phyloP scores from a whole-genome alignment of 2,797 vertebrate genomes.

The Enteromius paludinosus region DNA sequence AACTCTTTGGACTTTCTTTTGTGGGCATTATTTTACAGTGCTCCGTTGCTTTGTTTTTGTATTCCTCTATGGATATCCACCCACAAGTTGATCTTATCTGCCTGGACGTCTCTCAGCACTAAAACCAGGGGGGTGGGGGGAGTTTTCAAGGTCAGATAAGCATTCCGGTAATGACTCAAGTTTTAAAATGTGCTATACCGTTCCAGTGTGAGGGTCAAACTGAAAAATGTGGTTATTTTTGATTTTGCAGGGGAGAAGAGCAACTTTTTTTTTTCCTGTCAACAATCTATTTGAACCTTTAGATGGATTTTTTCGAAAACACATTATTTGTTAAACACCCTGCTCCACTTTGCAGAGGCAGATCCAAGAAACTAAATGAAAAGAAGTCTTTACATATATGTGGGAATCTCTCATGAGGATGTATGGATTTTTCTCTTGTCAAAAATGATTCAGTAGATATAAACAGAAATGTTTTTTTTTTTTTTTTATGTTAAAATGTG shows the following conservation, averaged over 20 bases:
- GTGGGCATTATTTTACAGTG: constrained; percentile 7
- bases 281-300: constrained; percentile 16
- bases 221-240: constrained; percentile 17
- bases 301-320: constrained; percentile 5
- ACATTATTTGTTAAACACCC: constrained; percentile 18
- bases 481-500: background rate
- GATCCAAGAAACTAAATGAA: background rate
- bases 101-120: constrained; percentile 15
- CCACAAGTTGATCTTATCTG: constrained; percentile 29
- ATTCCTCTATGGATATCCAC: constrained; percentile 22
- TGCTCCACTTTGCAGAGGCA: background rate
- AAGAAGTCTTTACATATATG: background rate
- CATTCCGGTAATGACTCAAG: constrained; percentile 38
- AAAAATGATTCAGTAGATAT: background rate
- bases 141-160: constrained; percentile 44
- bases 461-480: background rate
- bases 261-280: background rate
- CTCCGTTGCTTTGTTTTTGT: constrained; percentile 17
- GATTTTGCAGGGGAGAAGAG: background rate
- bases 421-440: background rate
- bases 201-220: constrained; percentile 13
- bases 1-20: constrained; percentile 13
- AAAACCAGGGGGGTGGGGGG: constrained; percentile 23
- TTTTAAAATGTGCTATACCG: constrained; percentile 11
- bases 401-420: constrained; percentile 18